Percentiles rank a stretch among this genome's conserved stretches.
Conservation (phyloP, 2,113 vertebrate genomes). For the Oenanthe melanoleuca region DNA sequence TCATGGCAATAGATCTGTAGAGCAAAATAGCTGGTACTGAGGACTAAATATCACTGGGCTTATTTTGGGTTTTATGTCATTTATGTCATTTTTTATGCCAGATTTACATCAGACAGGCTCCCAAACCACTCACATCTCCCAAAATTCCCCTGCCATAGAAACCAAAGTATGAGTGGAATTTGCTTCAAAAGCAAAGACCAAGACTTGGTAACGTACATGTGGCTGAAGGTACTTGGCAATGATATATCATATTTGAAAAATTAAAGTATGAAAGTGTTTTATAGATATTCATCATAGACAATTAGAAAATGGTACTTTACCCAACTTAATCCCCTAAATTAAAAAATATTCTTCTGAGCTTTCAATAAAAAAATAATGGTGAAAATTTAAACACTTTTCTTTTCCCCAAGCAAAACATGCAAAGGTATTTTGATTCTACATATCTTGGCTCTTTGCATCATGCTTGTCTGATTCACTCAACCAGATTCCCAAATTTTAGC, state of each 20-base stretch:
- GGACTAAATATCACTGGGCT: not conserved
- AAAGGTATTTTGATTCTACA: not conserved
- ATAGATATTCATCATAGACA: not conserved
- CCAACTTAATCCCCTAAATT: not conserved
- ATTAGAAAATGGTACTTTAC: not conserved
- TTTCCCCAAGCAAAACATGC: not conserved
- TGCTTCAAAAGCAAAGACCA: not conserved
- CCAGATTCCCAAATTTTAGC: not conserved
- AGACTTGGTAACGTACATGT: accelerated
- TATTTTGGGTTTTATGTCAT: not conserved
- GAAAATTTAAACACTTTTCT: not conserved
- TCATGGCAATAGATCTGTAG: not conserved
- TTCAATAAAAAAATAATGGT: not conserved
- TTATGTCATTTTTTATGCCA: not conserved
- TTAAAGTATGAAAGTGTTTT: not conserved
- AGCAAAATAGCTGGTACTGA: not conserved
- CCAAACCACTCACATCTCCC: not conserved
- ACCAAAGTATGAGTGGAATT: not conserved
- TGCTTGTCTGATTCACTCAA: not conserved
- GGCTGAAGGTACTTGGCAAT: not conserved
- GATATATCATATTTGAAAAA: not conserved
- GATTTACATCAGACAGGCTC: not conserved
- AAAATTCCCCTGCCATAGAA: not conserved
- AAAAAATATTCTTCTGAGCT: not conserved
- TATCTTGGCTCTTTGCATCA: not conserved